These are phyloP conservation scores for Petrocephalus microphthalmus DNA, from an alignment of 2,113 vertebrate species.

Conservation along the genomic window DNA sequence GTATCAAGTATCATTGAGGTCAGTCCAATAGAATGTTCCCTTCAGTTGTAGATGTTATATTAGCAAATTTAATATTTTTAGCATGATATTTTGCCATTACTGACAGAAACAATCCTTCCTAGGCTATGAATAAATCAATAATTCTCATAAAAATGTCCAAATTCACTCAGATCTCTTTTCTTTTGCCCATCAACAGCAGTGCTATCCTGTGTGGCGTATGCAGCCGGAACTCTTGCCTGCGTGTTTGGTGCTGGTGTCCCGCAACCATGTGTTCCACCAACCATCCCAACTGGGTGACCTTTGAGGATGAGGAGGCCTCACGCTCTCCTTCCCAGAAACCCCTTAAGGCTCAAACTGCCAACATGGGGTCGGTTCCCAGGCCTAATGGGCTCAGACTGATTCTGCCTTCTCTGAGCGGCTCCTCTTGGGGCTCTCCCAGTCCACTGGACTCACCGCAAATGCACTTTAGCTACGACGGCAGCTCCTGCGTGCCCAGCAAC, in stretches of 20 bases:
- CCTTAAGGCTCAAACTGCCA: constrained; percentile 47
- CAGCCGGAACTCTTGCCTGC: not conserved
- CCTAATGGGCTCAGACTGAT: constrained; percentile 83
- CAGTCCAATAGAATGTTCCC: not conserved
- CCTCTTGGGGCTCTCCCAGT: constrained; percentile 63
- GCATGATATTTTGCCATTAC: not conserved
- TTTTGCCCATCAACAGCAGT: not conserved
- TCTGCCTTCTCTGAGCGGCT: constrained; percentile 64
- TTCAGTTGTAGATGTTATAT: not conserved
- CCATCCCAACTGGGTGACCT: constrained; percentile 90
- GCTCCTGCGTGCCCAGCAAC: constrained; percentile 76
- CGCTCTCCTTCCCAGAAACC: constrained; percentile 70
- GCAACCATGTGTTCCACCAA: constrained; percentile 82
- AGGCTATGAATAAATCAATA: not conserved
- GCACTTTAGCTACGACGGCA: constrained; percentile 72
- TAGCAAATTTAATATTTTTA: not conserved
- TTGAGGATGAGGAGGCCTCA: constrained; percentile 75
- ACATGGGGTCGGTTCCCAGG: constrained; percentile 62
- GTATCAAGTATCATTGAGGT: not conserved
- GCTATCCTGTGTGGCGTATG: not conserved
- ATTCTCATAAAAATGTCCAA: not conserved
- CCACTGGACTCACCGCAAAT: constrained; percentile 74
- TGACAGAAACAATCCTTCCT: not conserved
- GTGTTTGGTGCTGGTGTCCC: not conserved
- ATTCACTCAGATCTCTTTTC: not conserved